A percentile compares a stretch with the other conserved stretches of the same genome.
These are phyloP conservation scores for Eidolon helvum DNA, from an alignment of 2,113 vertebrate species.

Conservation along the genomic window DNA sequence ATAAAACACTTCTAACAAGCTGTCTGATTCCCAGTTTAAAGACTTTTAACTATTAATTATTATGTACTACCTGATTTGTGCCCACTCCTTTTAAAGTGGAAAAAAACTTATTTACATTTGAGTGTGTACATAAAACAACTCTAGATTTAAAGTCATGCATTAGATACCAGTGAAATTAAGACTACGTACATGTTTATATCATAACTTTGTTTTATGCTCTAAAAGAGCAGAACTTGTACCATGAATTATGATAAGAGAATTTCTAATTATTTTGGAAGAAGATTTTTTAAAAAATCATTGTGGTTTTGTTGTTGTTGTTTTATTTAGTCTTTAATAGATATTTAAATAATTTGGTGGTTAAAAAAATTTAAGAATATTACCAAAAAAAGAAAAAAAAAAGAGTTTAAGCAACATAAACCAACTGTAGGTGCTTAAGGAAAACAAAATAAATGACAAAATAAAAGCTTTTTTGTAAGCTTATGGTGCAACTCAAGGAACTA, in stretches of 20 bases:
- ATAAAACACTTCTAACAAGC: background rate
- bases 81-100: background rate
- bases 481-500: background rate
- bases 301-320: background rate
- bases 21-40: background rate
- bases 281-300: background rate
- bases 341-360: background rate
- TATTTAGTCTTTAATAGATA: background rate
- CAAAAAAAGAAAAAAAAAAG: background rate
- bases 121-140: background rate
- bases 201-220: background rate
- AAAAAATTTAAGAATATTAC: background rate
- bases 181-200: background rate
- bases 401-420: background rate
- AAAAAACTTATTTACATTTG: slow-evolving; percentile 19
- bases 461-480: background rate
- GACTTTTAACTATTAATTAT: slow-evolving; percentile 28
- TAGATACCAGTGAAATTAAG: background rate
- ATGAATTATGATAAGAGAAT: background rate
- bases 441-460: background rate
- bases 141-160: background rate
- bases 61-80: background rate
- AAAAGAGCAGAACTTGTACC: background rate
- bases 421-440: background rate
- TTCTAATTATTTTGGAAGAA: background rate